Conservation (phyloP, 1,140 invertebrate species). For the Drosophila rufa region DNA sequence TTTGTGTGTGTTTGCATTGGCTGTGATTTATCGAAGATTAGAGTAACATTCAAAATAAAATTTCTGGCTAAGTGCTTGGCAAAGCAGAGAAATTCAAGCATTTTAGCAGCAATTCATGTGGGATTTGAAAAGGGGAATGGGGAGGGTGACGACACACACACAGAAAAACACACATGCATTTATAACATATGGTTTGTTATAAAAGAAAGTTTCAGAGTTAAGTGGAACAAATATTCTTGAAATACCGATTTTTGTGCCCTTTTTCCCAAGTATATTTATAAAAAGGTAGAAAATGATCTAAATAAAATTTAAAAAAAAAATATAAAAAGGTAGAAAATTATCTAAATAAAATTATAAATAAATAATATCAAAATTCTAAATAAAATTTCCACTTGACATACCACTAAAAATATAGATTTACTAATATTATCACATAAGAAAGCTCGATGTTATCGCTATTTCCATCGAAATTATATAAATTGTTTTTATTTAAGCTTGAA, state of each 20-base stretch:
- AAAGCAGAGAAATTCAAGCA: conserved; percentile 51
- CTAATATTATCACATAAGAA: too few relatives aligned
- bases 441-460: too few relatives aligned
- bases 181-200: not conserved
- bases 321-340: too few relatives aligned
- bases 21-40: conserved; percentile 79
- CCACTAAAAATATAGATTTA: not conserved
- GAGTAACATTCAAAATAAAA: conserved; percentile 80
- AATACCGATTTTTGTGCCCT: too few relatives aligned
- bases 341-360: too few relatives aligned
- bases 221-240: not conserved
- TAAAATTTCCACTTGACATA: too few relatives aligned
- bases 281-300: too few relatives aligned
- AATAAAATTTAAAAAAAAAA: too few relatives aligned
- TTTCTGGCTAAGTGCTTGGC: conserved; percentile 79
- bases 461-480: too few relatives aligned
- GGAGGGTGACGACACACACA: not conserved
- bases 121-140: conserved; percentile 46
- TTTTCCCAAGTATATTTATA: too few relatives aligned
- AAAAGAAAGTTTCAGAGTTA: not conserved
- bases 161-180: not conserved
- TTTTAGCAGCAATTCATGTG: conserved; percentile 77
- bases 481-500: too few relatives aligned
- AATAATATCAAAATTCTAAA: too few relatives aligned
- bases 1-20: conserved; percentile 24